Conservation (phyloP, 2,888 invertebrate genomes). For the Nesidiocoris tenuis region DNA sequence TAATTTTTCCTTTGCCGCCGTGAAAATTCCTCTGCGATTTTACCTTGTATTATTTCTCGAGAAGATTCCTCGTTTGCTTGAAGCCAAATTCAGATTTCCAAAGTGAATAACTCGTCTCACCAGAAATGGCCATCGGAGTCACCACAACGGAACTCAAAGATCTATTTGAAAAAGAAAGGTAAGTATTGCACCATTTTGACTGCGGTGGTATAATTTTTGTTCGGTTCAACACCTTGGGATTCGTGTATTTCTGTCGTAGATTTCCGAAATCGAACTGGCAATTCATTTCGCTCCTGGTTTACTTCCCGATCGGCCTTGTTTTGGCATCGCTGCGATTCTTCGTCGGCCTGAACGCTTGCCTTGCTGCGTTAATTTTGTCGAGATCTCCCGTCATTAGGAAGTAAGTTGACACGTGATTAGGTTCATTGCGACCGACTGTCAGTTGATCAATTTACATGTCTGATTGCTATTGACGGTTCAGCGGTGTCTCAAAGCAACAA, state of each 20-base stretch:
- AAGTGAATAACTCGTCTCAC: too few relatives aligned
- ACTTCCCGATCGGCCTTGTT: conserved; percentile 48
- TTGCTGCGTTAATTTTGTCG: conserved; percentile 45
- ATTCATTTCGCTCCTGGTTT: conserved; percentile 46
- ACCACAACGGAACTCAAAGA: conserved; percentile 46
- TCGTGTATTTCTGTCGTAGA: conserved; percentile 22
- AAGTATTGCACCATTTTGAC: conserved; percentile 1
- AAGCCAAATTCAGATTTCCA: too few relatives aligned
- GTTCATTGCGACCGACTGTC: too few relatives aligned
- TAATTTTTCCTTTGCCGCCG: neutral
- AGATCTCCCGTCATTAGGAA: conserved; percentile 46
- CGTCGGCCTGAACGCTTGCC: conserved; percentile 47
- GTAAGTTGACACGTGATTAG: too few relatives aligned
- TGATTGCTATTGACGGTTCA: too few relatives aligned
- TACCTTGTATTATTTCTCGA: too few relatives aligned
- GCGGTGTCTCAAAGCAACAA: too few relatives aligned
- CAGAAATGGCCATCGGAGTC: conserved; percentile 42
- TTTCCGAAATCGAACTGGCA: conserved; percentile 49
- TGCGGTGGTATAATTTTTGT: too few relatives aligned
- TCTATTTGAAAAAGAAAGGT: conserved; percentile 49
- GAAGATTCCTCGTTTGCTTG: too few relatives aligned
- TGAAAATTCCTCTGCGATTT: too few relatives aligned
- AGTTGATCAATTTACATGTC: too few relatives aligned
- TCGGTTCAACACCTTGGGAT: too few relatives aligned
- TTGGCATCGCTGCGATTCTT: conserved; percentile 47